These are phyloP conservation scores for Hippocampus barbouri DNA, from an alignment of 2,113 vertebrate genomes.

Conservation along the genomic window DNA sequence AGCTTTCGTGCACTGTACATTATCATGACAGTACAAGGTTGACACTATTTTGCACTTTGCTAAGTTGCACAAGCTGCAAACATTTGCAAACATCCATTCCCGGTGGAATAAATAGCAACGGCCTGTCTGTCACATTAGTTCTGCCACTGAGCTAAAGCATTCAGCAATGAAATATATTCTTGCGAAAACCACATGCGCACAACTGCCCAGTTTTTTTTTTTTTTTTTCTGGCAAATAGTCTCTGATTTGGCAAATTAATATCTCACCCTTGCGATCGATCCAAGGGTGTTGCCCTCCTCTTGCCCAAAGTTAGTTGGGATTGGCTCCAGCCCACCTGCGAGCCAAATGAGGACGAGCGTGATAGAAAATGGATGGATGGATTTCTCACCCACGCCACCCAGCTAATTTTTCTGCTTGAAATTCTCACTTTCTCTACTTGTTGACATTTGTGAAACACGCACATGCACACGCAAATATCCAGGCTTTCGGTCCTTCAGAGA, in stretches of 20 bases:
- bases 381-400: neutral
- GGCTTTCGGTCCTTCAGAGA: constrained; percentile 38
- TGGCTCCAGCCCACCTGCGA: neutral
- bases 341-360: neutral
- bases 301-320: neutral
- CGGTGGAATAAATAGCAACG: no score
- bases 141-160: neutral
- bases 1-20: no score
- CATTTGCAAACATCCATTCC: no score
- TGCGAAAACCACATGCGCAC: no score
- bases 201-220: no score
- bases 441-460: constrained; percentile 14
- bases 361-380: neutral
- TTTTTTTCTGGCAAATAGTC: no score
- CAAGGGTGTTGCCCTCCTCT: neutral
- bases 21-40: no score
- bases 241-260: no score
- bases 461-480: constrained; percentile 24
- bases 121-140: no score
- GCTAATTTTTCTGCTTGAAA: neutral
- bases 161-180: neutral
- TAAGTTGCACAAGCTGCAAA: no score
- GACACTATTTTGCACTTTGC: no score
- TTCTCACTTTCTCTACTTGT: neutral
- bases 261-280: neutral